Evolutionary conservation across 2,888 invertebrate species (phyloP), one percentile per base, ranked within the genome.

Genomic region (Rhabditophanes sp.): DNA sequence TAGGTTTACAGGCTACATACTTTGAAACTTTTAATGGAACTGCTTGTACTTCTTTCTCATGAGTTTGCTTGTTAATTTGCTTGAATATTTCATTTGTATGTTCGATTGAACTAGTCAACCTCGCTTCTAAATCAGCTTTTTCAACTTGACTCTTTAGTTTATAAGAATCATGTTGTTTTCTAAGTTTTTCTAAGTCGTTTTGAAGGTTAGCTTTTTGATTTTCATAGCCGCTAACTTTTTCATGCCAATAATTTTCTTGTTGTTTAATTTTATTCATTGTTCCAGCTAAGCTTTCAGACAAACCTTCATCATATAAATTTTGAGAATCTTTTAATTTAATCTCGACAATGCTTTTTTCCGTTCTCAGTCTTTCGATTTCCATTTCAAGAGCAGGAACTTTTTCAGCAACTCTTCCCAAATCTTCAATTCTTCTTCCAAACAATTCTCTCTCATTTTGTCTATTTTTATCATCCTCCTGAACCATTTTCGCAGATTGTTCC

Each of bases 1-100:
- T 52, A 14, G 49, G 49, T 23, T 34, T 32, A 39, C 61, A 61
- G 6, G 55, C 53, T 16, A 61, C 61, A 38, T 61, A 61, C 33
- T 61, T 61, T n/a, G n/a, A n/a, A n/a, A n/a, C n/a, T n/a, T n/a
- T n/a, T n/a, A n/a, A n/a, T n/a, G n/a, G n/a, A n/a, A n/a, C n/a
- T n/a, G n/a, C n/a, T n/a, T n/a, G n/a, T n/a, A n/a, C n/a, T n/a
- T n/a, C n/a, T n/a, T n/a, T n/a, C n/a, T n/a, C n/a, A n/a, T n/a
- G n/a, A n/a, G n/a, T n/a, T n/a, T n/a, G n/a, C n/a, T n/a, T n/a
- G n/a, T n/a, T n/a, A n/a, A n/a, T n/a, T n/a, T n/a, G n/a, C n/a
- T n/a, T n/a, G n/a, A n/a, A n/a, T n/a, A n/a, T n/a, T n/a, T n/a
- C n/a, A n/a, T n/a, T n/a, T n/a, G n/a, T n/a, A n/a, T n/a, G n/a